Conservation (phyloP, 2,888 invertebrate species). For the Apeira syringaria region DNA sequence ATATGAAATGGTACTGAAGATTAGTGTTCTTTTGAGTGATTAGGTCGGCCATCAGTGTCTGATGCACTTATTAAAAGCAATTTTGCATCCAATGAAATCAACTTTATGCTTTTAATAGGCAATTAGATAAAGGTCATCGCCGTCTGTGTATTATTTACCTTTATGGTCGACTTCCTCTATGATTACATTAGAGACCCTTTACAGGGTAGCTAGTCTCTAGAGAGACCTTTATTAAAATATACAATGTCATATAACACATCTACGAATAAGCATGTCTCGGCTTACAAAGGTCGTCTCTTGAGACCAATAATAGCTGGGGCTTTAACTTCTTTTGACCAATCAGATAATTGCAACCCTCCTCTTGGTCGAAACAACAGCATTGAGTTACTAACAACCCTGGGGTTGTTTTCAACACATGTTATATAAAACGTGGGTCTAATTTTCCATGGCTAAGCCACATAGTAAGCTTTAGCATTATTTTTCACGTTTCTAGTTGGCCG, state of each 20-base stretch:
- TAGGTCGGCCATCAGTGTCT: no score
- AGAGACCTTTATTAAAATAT: constrained; percentile 14
- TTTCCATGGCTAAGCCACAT: no score
- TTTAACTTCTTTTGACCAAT: constrained; percentile 20
- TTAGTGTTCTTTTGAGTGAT: no score
- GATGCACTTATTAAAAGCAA: no score
- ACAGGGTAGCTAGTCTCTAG: constrained; percentile 1
- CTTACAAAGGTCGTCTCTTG: constrained; percentile 19
- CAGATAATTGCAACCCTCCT: constrained; percentile 15
- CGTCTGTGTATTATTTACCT: not conserved
- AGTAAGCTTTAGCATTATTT: no score
- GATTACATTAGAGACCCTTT: not conserved
- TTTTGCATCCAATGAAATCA: no score
- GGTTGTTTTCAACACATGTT: constrained; percentile 11
- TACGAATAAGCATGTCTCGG: constrained; percentile 10
- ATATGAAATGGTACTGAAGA: no score
- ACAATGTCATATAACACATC: constrained; percentile 1
- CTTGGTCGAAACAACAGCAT: constrained; percentile 19
- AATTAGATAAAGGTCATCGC: no score
- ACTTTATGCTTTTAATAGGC: no score
- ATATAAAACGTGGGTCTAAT: constrained; percentile 14
- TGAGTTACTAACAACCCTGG: no score
- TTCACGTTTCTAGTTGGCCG: no score
- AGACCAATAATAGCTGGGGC: constrained; percentile 21
- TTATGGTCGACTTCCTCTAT: not conserved